phyloP scores from a whole-genome alignment of 2,113 vertebrate species.

The Ancistrus triradiatus region DNA sequence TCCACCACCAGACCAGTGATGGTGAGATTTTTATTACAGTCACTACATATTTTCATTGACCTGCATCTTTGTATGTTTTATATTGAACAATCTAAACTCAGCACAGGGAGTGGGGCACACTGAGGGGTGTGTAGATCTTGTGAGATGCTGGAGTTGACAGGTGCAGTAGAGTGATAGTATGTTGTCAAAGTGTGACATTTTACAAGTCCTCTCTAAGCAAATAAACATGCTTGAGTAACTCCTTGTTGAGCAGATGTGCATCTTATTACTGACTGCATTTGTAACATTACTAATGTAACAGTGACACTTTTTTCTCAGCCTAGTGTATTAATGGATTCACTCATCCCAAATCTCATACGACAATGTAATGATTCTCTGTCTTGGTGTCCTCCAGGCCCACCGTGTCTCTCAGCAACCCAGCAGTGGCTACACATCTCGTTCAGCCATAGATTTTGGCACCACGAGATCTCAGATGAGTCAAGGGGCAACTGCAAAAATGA shows the following conservation, averaged over 20 bases:
- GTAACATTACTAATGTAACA: background rate
- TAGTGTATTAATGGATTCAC: no score
- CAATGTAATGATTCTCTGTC: no score
- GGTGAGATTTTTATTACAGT: conserved; percentile 53
- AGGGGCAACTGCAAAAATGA: conserved; percentile 30
- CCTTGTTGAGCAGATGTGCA: background rate
- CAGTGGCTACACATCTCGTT: conserved; percentile 68
- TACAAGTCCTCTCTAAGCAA: conserved; percentile 21
- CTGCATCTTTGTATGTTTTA: no score
- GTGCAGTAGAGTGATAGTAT: conserved; percentile 4
- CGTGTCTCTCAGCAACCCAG: conserved; percentile 50
- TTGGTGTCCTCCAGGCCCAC: conserved; percentile 51
- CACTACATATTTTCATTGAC: no score
- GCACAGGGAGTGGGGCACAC: background rate
- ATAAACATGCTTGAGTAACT: conserved; percentile 1
- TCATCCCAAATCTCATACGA: no score
- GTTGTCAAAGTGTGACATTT: conserved; percentile 31
- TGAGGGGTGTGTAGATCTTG: background rate
- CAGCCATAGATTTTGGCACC: conserved; percentile 65
- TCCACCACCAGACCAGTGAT: conserved; percentile 48
- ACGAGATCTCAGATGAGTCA: conserved; percentile 54
- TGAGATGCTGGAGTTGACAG: background rate
- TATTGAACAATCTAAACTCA: no score
- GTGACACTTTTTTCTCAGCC: no score
- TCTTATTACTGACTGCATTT: background rate